Evolutionary conservation across 2,797 vertebrate genomes (phyloP), one percentile per base, ranked within the genome.

Genomic region (Myotis vivesi): DNA sequence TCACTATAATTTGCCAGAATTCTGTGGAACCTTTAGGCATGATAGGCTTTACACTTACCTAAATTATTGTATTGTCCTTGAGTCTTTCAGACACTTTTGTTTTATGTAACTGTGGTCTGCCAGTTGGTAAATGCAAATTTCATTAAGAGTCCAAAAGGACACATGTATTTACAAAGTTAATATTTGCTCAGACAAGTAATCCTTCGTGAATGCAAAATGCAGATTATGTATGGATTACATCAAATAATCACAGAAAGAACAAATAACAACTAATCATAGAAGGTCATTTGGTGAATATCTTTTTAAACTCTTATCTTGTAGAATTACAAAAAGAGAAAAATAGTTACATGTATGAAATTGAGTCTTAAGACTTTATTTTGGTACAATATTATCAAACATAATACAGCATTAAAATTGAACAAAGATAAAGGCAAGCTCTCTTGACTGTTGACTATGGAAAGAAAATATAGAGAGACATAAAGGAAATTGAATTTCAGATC

Each of bases 401-500:
- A 94, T 95, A 30, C 36, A 94, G 75, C 92, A 96, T 96, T 98
- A 92, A 97, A 94, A 93, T 89, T 91, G 91, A 88, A 82, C 62
- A 59, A 97, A 96, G 80, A 71, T 88, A 96, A 96, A 89, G 73
- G 73, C 80, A 89, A 91, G 69, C 36, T 95, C 94, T 95, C 38
- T 85, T 91, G 36, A 51, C 57, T 92, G 85, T 85, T 91, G 36
- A 51, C 57, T 92, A 87, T 87, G 66, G 87, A 91, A 95, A 92
- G 91, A 51, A 97, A 97, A 97, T 97, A 94, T 73, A 94, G n/a
- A 8, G 3, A 59, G 79, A 96, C 68, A 94, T 57, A 95, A 89
- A 96, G 96, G 41, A 97, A 98, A 95, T 59, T 97, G 64, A 96
- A 97, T 97, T 98, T 92, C 57, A 97, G 93, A 84, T 90, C 62